A percentile compares a stretch with the other conserved stretches of the same genome.
phyloP scores from a whole-genome alignment of 2,888 invertebrate species.

The Molorchus minor region DNA sequence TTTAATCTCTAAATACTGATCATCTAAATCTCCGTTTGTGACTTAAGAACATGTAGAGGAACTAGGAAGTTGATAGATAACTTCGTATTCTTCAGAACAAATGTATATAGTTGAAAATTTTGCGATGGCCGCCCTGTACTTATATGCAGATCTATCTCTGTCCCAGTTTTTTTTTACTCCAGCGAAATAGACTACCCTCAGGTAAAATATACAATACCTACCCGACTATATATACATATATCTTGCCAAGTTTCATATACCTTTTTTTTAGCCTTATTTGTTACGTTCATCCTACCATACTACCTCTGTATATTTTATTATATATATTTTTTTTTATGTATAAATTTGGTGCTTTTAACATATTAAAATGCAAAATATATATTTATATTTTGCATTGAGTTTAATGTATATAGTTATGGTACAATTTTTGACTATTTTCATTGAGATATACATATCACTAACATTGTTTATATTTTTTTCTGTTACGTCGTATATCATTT shows the following conservation, averaged over 20 bases:
- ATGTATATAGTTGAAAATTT: background rate
- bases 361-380: constrained; percentile 20
- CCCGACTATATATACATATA: constrained; percentile 32
- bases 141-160: constrained; percentile 7
- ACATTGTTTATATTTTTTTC: constrained; percentile 27
- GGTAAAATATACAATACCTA: constrained; percentile 37
- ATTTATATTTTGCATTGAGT: constrained; percentile 9
- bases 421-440: constrained; percentile 28
- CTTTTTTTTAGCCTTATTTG: constrained; percentile 37
- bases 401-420: constrained; percentile 21
- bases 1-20: no score
- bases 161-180: constrained; percentile 21
- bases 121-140: background rate
- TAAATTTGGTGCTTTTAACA: constrained; percentile 42
- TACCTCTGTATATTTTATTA: constrained; percentile 46
- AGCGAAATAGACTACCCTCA: constrained; percentile 39
- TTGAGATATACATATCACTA: constrained; percentile 43
- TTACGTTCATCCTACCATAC: constrained; percentile 44
- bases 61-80: no score
- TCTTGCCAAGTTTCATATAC: constrained; percentile 44
- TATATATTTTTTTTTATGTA: constrained; percentile 34
- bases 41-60: no score
- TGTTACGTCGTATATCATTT: constrained; percentile 15
- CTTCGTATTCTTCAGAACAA: no score
- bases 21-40: no score